A percentile compares a stretch with the other conserved stretches of the same genome.
Evolutionary conservation across 2,888 invertebrate genomes (phyloP).

Genomic region (Drepana falcataria): DNA sequence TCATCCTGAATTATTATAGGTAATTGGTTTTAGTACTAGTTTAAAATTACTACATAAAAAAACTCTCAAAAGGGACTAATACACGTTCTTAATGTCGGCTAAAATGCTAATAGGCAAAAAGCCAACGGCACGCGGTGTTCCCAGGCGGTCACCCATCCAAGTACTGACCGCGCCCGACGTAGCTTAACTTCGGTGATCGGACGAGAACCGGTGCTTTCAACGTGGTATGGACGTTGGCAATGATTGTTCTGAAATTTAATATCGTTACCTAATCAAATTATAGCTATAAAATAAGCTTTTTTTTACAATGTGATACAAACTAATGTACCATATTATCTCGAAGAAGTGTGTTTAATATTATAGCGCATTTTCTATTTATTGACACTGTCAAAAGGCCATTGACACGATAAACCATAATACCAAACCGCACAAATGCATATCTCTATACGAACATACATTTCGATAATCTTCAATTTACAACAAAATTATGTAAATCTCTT

Average conservation of each 20-base stretch:
- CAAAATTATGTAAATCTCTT: constrained; percentile 6
- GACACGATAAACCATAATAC: not conserved
- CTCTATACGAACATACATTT: constrained; percentile 6
- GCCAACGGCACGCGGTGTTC: constrained; percentile 63
- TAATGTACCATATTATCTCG: no score
- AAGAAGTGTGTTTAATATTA: no score
- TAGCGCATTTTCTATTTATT: no score
- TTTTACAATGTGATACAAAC: no score
- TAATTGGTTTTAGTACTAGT: no score
- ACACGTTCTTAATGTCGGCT: no score
- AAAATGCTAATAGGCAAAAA: constrained; percentile 25
- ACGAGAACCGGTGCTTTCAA: constrained; percentile 72
- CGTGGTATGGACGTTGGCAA: constrained; percentile 30
- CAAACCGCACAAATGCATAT: not conserved
- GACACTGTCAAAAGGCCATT: not conserved
- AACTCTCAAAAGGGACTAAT: no score
- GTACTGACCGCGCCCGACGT: constrained; percentile 72
- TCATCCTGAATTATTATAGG: no score
- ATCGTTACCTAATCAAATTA: no score
- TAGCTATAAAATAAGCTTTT: no score
- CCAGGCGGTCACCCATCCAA: constrained; percentile 74
- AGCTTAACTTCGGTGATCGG: constrained; percentile 75
- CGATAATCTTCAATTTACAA: constrained; percentile 2
- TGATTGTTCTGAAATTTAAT: no score
- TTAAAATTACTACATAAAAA: no score